A percentile compares a stretch with the other conserved stretches of the same genome.
These are phyloP conservation scores for Drosophila orena DNA, from an alignment of 1,140 invertebrate genomes.

Conservation along the genomic window DNA sequence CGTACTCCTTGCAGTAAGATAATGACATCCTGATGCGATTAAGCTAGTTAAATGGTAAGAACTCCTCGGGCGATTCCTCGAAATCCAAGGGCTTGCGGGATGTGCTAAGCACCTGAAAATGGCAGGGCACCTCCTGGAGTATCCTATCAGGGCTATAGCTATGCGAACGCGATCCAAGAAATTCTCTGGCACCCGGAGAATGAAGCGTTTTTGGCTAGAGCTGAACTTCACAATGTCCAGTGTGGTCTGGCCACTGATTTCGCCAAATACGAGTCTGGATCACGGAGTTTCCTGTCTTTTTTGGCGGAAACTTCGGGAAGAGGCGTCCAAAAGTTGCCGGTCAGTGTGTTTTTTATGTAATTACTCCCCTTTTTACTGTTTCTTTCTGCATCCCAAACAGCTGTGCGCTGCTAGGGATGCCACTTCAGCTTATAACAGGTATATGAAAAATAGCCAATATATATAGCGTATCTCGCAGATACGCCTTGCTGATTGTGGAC, in stretches of 20 bases:
- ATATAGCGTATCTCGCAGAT: slow-evolving; percentile 86
- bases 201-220: slow-evolving; percentile 83
- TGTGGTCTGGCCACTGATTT: slow-evolving; percentile 86
- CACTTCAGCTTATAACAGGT: not conserved
- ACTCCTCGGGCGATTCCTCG: slow-evolving; percentile 16
- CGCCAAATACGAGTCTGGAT: slow-evolving; percentile 86
- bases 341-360: slow-evolving; percentile 58
- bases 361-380: slow-evolving; percentile 23
- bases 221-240: slow-evolving; percentile 88
- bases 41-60: slow-evolving; percentile 6
- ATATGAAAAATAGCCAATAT: not conserved
- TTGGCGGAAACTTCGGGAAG: slow-evolving; percentile 10
- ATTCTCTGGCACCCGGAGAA: slow-evolving; percentile 87
- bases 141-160: slow-evolving; percentile 86
- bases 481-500: slow-evolving; percentile 97
- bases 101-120: slow-evolving; percentile 86
- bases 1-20: slow-evolving; percentile 85
- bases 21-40: slow-evolving; percentile 84
- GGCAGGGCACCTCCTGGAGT: slow-evolving; percentile 86
- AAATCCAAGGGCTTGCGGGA: slow-evolving; percentile 69
- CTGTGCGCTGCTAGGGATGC: slow-evolving; percentile 9
- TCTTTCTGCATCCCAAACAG: slow-evolving; percentile 25
- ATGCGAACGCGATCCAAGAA: slow-evolving; percentile 86
- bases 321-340: slow-evolving; percentile 44
- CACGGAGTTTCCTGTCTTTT: slow-evolving; percentile 85